These are phyloP conservation scores for Tupaia chinensis DNA, from an alignment of 2,113 vertebrate genomes.

Conservation along the genomic window DNA sequence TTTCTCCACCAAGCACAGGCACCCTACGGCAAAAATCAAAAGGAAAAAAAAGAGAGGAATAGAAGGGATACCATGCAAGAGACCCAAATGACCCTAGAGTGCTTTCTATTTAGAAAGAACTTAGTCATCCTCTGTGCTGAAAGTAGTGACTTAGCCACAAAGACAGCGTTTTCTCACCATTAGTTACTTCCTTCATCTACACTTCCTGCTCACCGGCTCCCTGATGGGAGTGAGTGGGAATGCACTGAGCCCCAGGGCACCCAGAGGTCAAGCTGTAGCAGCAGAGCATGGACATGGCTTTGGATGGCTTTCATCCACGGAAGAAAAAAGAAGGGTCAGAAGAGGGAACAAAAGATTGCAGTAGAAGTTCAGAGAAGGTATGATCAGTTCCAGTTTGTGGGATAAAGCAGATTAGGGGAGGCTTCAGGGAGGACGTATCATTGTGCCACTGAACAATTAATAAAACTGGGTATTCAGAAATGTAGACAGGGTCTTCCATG, in stretches of 20 bases:
- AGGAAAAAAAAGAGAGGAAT: neutral
- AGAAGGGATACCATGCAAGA: neutral
- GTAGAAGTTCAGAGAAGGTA: neutral
- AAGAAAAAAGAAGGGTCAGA: neutral
- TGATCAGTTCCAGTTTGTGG: neutral
- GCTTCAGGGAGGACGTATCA: neutral
- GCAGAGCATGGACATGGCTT: neutral
- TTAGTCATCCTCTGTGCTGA: neutral
- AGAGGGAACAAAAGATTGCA: neutral
- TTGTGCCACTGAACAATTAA: neutral
- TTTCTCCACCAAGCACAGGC: no score
- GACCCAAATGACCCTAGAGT: neutral
- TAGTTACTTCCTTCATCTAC: neutral
- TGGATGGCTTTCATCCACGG: neutral
- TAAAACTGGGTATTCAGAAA: neutral
- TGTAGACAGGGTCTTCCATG: neutral
- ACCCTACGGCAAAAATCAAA: no score
- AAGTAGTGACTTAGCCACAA: neutral
- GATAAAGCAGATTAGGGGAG: rapidly evolving
- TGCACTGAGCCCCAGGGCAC: neutral
- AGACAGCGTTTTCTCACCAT: neutral
- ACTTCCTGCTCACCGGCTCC: neutral
- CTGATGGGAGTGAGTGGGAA: neutral
- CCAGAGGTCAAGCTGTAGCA: neutral
- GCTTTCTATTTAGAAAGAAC: neutral